Percentiles rank a stretch among this genome's conserved stretches.
Evolutionary conservation across 2,888 invertebrate species (phyloP).

Genomic region (Phortica okadai): DNA sequence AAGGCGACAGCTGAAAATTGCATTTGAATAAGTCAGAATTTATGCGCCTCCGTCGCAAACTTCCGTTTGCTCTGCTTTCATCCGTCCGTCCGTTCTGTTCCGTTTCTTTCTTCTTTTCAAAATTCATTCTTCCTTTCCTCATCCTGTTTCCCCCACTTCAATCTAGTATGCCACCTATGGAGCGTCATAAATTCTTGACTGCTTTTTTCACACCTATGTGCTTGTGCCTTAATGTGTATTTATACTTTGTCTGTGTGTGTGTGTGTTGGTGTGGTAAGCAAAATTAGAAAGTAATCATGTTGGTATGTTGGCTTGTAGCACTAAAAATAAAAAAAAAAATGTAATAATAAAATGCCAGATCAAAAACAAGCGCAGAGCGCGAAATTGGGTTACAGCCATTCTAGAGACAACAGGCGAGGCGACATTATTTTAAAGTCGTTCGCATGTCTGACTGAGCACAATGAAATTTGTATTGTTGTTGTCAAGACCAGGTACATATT

Average conservation of each 20-base stretch:
- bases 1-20: constrained; percentile 51
- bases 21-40: constrained; percentile 52
- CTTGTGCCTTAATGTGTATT: constrained; percentile 30
- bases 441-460: too few relatives aligned
- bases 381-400: too few relatives aligned
- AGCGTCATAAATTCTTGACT: constrained; percentile 14
- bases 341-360: background rate
- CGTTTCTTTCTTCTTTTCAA: background rate
- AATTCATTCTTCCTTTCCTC: background rate
- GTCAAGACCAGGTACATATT: too few relatives aligned
- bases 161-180: background rate
- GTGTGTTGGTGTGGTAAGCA: constrained; percentile 30
- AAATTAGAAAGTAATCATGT: constrained; percentile 39
- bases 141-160: background rate
- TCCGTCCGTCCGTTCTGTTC: background rate
- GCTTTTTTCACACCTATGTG: constrained; percentile 19
- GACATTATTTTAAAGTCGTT: too few relatives aligned
- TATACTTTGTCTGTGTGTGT: constrained; percentile 42
- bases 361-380: background rate
- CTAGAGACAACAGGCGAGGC: too few relatives aligned
- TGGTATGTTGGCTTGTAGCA: constrained; percentile 38
- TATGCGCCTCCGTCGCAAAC: constrained; percentile 38
- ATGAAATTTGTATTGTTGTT: too few relatives aligned
- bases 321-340: background rate
- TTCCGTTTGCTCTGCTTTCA: background rate